phyloP scores from a whole-genome alignment of 2,113 vertebrate species.

The Hemiscyllium ocellatum region DNA sequence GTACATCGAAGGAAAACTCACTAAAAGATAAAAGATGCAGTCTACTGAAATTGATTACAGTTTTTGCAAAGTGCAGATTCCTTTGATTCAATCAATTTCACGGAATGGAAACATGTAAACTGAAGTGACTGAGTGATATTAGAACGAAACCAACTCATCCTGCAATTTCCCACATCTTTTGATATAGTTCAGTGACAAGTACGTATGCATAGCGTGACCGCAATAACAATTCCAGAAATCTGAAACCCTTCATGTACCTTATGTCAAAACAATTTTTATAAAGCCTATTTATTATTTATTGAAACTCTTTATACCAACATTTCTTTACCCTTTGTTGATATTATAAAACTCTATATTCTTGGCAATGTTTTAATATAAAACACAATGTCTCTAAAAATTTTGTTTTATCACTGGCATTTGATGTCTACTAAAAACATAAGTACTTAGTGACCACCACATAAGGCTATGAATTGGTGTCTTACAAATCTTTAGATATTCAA shows the following conservation, averaged over 20 bases:
- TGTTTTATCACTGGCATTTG: not conserved
- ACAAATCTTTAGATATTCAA: not conserved
- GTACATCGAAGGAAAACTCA: not conserved
- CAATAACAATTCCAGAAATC: not conserved
- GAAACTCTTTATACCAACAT: not conserved
- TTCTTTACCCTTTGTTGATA: not conserved
- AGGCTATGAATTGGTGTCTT: not conserved
- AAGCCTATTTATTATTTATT: not conserved
- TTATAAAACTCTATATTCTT: not conserved
- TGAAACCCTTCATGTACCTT: not conserved
- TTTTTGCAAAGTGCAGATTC: not conserved
- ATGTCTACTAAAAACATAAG: not conserved
- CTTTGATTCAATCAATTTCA: not conserved
- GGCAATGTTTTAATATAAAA: not conserved
- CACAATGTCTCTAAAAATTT: not conserved
- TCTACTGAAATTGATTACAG: not conserved
- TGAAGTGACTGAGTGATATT: not conserved
- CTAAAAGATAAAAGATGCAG: not conserved
- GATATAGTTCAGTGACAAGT: not conserved
- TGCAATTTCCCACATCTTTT: not conserved
- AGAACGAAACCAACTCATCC: not conserved
- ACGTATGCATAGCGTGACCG: not conserved
- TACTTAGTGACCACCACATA: not conserved
- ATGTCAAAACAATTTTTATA: not conserved
- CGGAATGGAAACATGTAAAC: not conserved